phyloP scores from a whole-genome alignment of 2,888 invertebrate genomes.

The Drosophila yooni region DNA sequence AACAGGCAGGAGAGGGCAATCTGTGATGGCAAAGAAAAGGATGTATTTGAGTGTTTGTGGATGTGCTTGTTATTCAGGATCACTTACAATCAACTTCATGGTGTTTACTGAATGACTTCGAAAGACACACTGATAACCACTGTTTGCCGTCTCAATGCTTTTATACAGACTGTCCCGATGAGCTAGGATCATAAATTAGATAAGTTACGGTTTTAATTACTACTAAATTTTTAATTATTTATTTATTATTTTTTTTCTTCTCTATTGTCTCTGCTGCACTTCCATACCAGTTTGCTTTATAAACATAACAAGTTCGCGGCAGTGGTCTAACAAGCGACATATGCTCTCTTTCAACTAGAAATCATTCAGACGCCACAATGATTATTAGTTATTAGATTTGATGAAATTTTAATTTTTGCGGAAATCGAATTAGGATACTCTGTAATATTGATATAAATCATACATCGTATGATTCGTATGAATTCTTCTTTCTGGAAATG shows the following conservation, averaged over 20 bases:
- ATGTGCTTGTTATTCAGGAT: no score
- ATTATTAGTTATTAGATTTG: background rate
- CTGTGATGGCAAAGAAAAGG: constrained; percentile 42
- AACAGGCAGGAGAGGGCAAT: constrained; percentile 77
- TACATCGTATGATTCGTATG: background rate
- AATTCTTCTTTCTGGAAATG: background rate
- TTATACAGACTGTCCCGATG: constrained; percentile 31
- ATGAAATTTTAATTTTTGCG: background rate
- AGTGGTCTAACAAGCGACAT: constrained; percentile 32
- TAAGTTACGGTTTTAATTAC: constrained; percentile 32
- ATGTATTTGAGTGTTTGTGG: background rate
- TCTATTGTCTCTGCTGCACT: constrained; percentile 8
- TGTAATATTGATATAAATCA: no score
- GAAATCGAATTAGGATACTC: background rate
- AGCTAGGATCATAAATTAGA: constrained; percentile 41
- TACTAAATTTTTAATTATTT: constrained; percentile 33
- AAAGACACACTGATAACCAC: constrained; percentile 64
- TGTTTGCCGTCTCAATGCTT: constrained; percentile 13
- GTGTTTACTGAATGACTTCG: constrained; percentile 58
- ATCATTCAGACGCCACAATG: constrained; percentile 29
- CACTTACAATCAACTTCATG: constrained; percentile 72
- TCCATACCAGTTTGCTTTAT: constrained; percentile 27
- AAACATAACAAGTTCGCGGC: constrained; percentile 48
- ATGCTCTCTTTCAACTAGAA: constrained; percentile 28
- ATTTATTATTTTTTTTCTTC: constrained; percentile 22